Base-by-base conservation (phyloP, 2,888 invertebrate genomes). In the Gari tellinella region DNA sequence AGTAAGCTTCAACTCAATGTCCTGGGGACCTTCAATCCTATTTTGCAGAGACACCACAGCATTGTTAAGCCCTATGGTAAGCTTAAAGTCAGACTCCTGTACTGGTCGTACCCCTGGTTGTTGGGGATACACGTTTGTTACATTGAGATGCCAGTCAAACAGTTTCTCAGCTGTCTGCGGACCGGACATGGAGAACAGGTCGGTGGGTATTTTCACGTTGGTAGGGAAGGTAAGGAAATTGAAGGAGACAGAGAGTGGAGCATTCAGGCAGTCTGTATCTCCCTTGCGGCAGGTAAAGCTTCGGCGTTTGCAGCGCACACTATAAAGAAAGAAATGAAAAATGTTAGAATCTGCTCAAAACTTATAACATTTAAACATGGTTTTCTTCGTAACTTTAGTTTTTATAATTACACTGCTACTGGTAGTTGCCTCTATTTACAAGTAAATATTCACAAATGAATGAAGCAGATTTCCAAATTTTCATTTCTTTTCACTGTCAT, bases 191-290 rank as follows among this genome's bases (percentile, higher is more conserved):
- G 96, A 96, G 92, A 99, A 98, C 10, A 99, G 93, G 62, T 96
- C 96, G 72, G 92, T 88, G 1, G 93, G 85, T 25, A 93, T 89
- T 64, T 91, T 90, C 51, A 93, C 90, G 57, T 88, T 88, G 25
- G 97, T 96, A 0, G 97, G 96, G 87, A 99, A 95, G 0, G 97
- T 96, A 84, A 99, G 96, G 92, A 97, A 99, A 92, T 98, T 97
- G 93, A 95, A 97, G 38, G 97, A 97, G 90, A 96, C 96, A 58
- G 96, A 96, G 51, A 96, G 94, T 0, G 99, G 97, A 86, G 95
- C 94, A 51, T 94, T 94, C 60, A 95, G 93, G 86, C 99, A 99
- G 26, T 94, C 93, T 85, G 93, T 92, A 90, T 96, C 96, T n/a
- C 94, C 94, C 25, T 94, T 93, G 43, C 94, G 94, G 89, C 98